A percentile compares a stretch with the other conserved stretches of the same genome.
Evolutionary conservation across 2,113 vertebrate species (phyloP).

Genomic region (Heteronetta atricapilla): DNA sequence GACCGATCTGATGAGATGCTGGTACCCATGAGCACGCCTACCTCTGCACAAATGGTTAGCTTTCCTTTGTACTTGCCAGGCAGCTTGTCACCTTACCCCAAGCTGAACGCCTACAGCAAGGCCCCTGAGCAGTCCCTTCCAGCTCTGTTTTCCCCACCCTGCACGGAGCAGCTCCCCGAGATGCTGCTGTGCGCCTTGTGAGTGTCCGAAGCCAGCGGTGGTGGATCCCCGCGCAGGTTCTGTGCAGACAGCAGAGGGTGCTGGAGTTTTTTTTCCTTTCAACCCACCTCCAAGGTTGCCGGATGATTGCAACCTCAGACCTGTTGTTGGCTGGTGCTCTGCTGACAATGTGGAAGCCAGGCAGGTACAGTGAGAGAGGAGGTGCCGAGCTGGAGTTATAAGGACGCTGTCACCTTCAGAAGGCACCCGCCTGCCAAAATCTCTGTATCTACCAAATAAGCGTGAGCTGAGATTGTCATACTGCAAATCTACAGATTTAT

Average conservation of each 20-base stretch:
- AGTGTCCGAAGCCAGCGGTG: neutral
- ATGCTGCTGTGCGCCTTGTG: neutral
- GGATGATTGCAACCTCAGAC: slow-evolving; percentile 13
- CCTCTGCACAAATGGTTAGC: neutral
- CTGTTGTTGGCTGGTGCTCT: slow-evolving; percentile 48
- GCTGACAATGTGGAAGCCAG: slow-evolving; percentile 26
- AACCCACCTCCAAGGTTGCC: slow-evolving; percentile 7
- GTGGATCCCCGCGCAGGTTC: slow-evolving; percentile 31
- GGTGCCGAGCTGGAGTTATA: neutral
- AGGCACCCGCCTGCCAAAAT: neutral
- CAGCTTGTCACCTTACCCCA: neutral
- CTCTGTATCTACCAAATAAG: neutral
- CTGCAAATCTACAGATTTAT: neutral
- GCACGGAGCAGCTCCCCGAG: neutral
- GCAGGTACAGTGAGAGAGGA: slow-evolving; percentile 27
- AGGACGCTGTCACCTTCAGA: slow-evolving; percentile 10
- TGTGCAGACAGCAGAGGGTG: slow-evolving; percentile 67
- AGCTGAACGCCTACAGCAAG: neutral
- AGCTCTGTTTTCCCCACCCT: neutral
- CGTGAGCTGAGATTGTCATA: neutral
- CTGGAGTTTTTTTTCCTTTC: slow-evolving; percentile 70
- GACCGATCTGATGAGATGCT: neutral
- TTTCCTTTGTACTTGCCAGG: neutral
- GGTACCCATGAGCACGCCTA: neutral
- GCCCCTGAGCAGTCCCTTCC: too few relatives aligned